Conservation (phyloP, 2,888 invertebrate species). For the Pseudococcus longispinus region DNA sequence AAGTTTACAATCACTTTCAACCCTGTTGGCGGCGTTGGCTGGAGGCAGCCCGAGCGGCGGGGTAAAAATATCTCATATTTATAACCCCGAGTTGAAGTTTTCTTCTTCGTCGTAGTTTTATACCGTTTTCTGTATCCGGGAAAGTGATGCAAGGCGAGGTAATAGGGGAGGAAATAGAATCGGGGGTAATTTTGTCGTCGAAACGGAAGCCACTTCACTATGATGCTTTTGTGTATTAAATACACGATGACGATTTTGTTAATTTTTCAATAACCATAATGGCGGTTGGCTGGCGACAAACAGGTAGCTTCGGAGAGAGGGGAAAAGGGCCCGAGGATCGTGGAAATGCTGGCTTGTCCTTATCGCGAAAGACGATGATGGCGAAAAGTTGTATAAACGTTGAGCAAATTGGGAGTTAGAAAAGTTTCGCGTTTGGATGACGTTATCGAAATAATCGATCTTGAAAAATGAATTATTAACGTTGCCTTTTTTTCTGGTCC, state of each 20-base stretch:
- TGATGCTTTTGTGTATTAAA: neutral
- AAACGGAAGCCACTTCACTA: neutral
- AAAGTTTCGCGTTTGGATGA: neutral
- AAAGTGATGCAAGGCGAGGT: neutral
- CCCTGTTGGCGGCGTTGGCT: neutral
- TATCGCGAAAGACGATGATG: neutral
- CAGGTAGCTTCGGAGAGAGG: neutral
- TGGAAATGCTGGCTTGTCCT: neutral
- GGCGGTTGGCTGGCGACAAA: neutral
- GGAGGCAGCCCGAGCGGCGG: neutral
- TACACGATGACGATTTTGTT: neutral
- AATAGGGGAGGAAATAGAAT: neutral
- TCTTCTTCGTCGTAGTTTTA: too few relatives aligned
- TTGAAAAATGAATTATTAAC: neutral
- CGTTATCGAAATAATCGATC: conserved; percentile 20
- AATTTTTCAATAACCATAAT: neutral
- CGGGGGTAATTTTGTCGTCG: neutral
- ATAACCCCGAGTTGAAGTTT: neutral
- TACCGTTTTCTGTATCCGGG: neutral
- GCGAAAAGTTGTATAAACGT: neutral
- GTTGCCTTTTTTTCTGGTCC: neutral
- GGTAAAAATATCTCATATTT: neutral
- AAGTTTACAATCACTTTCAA: conserved; percentile 17
- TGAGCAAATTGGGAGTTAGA: neutral
- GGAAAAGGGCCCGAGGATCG: neutral